Percentiles rank a stretch among this genome's conserved stretches.
phyloP scores from a whole-genome alignment of 1,140 invertebrate genomes.

The Homalodisca vitripennis region DNA sequence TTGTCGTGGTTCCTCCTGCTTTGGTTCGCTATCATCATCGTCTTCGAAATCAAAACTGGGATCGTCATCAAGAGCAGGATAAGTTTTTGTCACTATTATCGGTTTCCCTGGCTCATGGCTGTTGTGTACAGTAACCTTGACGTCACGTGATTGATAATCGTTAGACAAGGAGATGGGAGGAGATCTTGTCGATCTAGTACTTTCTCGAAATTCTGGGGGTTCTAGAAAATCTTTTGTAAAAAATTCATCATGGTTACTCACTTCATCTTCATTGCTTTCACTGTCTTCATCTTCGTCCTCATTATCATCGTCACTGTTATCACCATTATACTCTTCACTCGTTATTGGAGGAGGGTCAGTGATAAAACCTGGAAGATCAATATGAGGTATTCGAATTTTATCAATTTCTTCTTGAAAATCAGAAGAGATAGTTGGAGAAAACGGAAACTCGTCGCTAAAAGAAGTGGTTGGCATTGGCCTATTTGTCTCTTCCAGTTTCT shows the following conservation, averaged over 20 bases:
- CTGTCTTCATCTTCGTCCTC: neutral
- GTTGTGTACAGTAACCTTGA: neutral
- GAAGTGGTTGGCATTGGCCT: neutral
- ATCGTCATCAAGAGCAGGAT: no score
- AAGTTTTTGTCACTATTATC: no score
- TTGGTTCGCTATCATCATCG: no score
- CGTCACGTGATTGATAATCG: neutral
- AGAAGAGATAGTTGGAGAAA: neutral
- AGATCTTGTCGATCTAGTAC: neutral
- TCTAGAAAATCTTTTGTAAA: conserved; percentile 25
- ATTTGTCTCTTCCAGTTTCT: no score
- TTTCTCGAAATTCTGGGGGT: conserved; percentile 12
- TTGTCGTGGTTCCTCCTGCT: neutral
- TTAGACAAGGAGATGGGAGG: neutral
- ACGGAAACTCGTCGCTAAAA: neutral
- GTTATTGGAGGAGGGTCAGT: conserved; percentile 15
- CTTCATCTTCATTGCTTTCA: conserved; percentile 2
- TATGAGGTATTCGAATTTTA: conserved; percentile 3
- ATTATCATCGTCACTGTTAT: neutral
- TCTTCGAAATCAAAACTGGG: no score
- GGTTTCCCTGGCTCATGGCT: neutral
- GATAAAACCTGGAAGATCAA: conserved; percentile 2
- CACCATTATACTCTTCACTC: no score
- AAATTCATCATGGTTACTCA: conserved; percentile 11
- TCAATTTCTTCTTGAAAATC: conserved; percentile 23